Conservation (phyloP, 2,797 vertebrate genomes). For the Hypotaenidia philippensis region DNA sequence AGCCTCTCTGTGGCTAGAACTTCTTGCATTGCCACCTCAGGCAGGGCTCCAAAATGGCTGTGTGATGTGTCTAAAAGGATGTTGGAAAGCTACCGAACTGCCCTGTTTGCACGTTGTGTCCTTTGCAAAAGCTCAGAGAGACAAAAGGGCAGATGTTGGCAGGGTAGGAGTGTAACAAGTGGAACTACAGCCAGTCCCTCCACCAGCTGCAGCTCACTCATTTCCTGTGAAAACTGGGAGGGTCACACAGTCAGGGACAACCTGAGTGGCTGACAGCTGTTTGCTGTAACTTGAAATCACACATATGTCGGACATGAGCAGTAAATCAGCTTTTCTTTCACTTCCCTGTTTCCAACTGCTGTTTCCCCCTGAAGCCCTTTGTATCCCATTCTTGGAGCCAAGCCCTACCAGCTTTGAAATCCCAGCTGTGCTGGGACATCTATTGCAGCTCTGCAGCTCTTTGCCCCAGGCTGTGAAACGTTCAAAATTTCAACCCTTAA, state of each 20-base stretch:
- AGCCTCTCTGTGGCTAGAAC: background rate
- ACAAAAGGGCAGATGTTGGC: background rate
- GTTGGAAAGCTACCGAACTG: background rate
- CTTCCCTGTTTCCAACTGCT: slow-evolving; percentile 45
- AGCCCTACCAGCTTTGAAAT: slow-evolving; percentile 15
- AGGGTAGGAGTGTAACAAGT: background rate
- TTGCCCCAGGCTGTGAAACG: background rate
- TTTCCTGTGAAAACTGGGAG: slow-evolving; percentile 41
- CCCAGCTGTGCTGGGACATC: slow-evolving; percentile 3
- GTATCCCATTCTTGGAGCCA: slow-evolving; percentile 24
- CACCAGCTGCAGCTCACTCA: slow-evolving; percentile 16
- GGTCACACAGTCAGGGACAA: slow-evolving; percentile 22
- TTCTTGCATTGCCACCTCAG: background rate
- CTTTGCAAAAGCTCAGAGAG: background rate
- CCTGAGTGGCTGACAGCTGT: slow-evolving; percentile 46
- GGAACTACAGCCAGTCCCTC: background rate
- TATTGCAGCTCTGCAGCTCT: background rate
- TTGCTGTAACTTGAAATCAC: slow-evolving; percentile 24
- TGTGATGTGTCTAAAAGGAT: background rate
- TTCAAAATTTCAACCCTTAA: slow-evolving; percentile 1
- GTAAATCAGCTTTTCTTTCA: slow-evolving; percentile 42
- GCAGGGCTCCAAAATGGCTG: background rate
- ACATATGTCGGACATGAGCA: background rate
- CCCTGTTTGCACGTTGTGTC: rapidly evolving
- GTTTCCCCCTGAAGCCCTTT: slow-evolving; percentile 23